Evolutionary conservation across 2,888 invertebrate species (phyloP).

Genomic region (Catocala nupta): DNA sequence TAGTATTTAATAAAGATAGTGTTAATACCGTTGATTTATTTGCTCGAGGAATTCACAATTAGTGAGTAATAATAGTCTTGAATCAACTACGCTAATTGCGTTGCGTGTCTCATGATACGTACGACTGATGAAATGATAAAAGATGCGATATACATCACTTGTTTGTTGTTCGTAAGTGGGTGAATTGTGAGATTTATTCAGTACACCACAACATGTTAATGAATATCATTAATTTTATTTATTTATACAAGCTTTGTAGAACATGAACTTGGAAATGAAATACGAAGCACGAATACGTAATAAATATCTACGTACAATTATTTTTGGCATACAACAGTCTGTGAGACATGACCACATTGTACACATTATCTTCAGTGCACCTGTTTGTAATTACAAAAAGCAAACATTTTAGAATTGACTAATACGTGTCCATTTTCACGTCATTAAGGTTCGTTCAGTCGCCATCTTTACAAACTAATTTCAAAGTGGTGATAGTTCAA

Average conservation of each 20-base stretch:
- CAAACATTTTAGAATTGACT: no score
- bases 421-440: no score
- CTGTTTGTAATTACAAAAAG: no score
- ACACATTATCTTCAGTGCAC: no score
- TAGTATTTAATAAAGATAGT: conserved; percentile 9
- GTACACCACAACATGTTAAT: not conserved
- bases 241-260: not conserved
- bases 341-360: no score
- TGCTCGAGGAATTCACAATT: conserved; percentile 10
- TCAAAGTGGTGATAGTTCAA: no score
- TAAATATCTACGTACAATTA: not conserved
- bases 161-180: not conserved
- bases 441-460: no score
- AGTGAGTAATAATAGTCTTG: conserved; percentile 4
- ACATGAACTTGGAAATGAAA: not conserved
- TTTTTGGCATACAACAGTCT: no score
- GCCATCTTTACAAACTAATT: no score
- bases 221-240: not conserved
- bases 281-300: not conserved
- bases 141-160: not conserved
- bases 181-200: not conserved
- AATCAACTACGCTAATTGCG: not conserved
- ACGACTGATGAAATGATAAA: conserved; percentile 23
- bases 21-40: conserved; percentile 12
- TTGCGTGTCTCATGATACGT: conserved; percentile 4